These are phyloP conservation scores for Drosophila buzzatii DNA, from an alignment of 2,888 invertebrate species.

Conservation along the genomic window DNA sequence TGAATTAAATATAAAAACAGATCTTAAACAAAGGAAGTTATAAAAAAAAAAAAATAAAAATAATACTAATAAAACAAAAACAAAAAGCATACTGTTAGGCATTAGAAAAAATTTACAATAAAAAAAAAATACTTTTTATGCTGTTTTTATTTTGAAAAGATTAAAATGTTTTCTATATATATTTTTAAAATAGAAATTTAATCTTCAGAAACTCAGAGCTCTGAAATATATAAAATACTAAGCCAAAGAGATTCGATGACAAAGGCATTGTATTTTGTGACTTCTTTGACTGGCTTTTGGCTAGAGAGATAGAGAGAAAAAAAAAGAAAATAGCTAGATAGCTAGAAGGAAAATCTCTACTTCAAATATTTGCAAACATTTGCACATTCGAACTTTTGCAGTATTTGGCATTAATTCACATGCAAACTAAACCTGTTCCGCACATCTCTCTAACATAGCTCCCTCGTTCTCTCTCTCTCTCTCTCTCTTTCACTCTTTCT, in stretches of 20 bases:
- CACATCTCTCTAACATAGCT: neutral
- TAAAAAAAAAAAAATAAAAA: too few species aligned
- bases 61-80: too few species aligned
- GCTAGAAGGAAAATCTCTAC: neutral
- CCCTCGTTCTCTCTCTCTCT: neutral
- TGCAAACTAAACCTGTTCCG: neutral
- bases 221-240: neutral
- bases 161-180: too few species aligned
- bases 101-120: too few species aligned
- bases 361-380: constrained; percentile 19
- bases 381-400: constrained; percentile 18
- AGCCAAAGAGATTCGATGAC: neutral
- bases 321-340: neutral
- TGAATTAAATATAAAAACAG: too few species aligned
- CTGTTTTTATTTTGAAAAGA: too few species aligned
- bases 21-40: too few species aligned
- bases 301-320: neutral
- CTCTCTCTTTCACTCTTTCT: neutral
- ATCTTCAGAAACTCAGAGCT: neutral
- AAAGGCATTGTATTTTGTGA: neutral
- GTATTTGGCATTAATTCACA: constrained; percentile 12
- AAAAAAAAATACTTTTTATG: too few species aligned
- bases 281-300: neutral
- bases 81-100: too few species aligned
- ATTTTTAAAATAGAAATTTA: too few species aligned